phyloP scores from a whole-genome alignment of 2,797 vertebrate species.

The Pantherophis vulpinus region DNA sequence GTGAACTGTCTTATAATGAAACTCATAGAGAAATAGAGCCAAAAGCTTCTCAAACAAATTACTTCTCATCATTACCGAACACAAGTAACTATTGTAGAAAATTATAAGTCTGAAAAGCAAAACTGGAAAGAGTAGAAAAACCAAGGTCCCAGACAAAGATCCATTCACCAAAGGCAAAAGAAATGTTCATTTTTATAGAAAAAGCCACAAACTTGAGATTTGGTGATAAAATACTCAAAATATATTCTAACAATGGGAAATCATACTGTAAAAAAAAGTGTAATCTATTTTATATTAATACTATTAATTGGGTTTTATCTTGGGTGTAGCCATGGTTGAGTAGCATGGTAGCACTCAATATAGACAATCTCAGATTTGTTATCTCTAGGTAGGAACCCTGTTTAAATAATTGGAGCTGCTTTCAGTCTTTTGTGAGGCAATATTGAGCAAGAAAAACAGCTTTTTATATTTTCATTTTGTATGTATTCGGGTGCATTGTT shows the following conservation, averaged over 20 bases:
- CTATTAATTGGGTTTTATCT: not conserved
- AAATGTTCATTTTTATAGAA: slow-evolving; percentile 18
- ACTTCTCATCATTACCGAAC: not conserved
- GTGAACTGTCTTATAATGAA: slow-evolving; percentile 26
- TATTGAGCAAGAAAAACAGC: not conserved
- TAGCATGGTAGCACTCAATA: not conserved
- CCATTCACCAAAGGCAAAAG: slow-evolving; percentile 59
- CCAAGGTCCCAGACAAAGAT: slow-evolving; percentile 33
- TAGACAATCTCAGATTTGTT: not conserved
- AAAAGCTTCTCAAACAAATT: not conserved
- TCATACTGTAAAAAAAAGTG: not conserved
- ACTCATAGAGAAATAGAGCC: not conserved
- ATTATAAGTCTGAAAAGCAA: slow-evolving; percentile 37
- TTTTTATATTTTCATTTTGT: not conserved
- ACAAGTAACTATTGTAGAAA: rapidly evolving
- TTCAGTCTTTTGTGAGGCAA: not conserved
- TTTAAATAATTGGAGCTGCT: not conserved
- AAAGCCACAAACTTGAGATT: slow-evolving; percentile 66
- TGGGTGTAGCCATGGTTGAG: not conserved
- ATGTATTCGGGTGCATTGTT: not conserved
- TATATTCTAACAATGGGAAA: not conserved
- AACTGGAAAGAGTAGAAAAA: slow-evolving; percentile 28
- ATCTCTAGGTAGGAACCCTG: not conserved
- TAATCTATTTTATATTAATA: not conserved
- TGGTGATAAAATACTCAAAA: slow-evolving; percentile 56